Base-by-base conservation (phyloP, 1,140 invertebrate species). In the Pseudachorutes palmiensis region DNA sequence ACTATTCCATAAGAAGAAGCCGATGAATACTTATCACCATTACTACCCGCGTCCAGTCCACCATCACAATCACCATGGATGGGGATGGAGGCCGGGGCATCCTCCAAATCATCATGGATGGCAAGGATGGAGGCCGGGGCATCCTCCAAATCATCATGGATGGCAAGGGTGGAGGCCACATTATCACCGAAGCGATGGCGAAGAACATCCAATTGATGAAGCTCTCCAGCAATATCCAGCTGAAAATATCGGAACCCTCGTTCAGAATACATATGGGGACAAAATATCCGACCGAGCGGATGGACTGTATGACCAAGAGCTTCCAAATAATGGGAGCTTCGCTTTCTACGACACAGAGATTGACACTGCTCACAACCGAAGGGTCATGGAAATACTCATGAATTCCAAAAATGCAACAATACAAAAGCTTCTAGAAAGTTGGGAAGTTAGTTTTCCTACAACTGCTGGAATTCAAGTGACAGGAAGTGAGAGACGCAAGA, bases 321-420 rank as follows among this genome's bases (percentile, higher is more conserved):
- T 45, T 9, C 9, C 36, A 19, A 55, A 5, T 26, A 55, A 9
- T 5, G 51, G 24, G 51, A 5, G 5, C 19, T 55, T 14, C 24
- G 3, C 24, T 55, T 26, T 55, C 5, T 9, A 55, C 24, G 51
- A 55, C 24, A 16, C 24, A 19, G 51, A 24, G 24, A 9, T 55
- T 14, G 51, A 55, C 51, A 55, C 51, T 12, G 12, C 24, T 16
- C 51, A 55, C 24, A 55, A 55, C 24, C 51, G 24, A 24, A 55
- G 24, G 24, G 51, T 55, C 14, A 55, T 55, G 51, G 51, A 55
- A 24, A 55, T 55, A 5, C 24, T 55, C 9, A 55, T 55, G 51
- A 24, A 55, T 16, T 5, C 12, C 51, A 55, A 55, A 24, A 55
- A 55, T 55, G 24, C 24, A 19, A 55, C 51, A 24, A 9, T 55